Evolutionary conservation across 2,888 invertebrate genomes (phyloP).

Genomic region (Xestia ashworthii): DNA sequence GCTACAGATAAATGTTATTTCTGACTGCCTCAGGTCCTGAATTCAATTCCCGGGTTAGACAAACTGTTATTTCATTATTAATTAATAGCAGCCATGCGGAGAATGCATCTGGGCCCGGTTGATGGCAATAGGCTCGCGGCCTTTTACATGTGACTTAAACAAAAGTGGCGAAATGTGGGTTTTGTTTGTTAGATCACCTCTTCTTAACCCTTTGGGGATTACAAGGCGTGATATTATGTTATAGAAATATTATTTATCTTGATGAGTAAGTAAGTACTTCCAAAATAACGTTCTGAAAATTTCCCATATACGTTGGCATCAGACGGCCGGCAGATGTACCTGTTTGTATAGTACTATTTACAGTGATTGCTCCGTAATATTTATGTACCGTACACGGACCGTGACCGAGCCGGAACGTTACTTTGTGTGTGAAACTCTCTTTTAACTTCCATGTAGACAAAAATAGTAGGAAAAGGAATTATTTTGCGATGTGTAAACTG

Average conservation of each 20-base stretch:
- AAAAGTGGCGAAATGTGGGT: not conserved
- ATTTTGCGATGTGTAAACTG: not conserved
- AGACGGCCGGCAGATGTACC: slow-evolving; percentile 71
- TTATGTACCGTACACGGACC: slow-evolving; percentile 75
- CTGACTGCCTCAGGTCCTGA: not conserved
- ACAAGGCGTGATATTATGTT: not conserved
- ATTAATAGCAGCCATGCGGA: too few species aligned
- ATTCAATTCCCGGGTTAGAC: not conserved
- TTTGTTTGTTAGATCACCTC: not conserved
- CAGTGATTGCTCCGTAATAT: slow-evolving; percentile 83
- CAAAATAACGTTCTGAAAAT: slow-evolving; percentile 66
- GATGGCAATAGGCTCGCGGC: not conserved
- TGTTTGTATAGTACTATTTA: slow-evolving; percentile 78
- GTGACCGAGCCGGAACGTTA: slow-evolving; percentile 65
- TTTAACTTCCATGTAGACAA: slow-evolving; percentile 53
- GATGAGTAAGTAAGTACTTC: not conserved
- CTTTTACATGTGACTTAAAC: too few species aligned
- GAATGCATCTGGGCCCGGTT: not conserved
- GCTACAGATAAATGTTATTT: not conserved
- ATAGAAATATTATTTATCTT: not conserved
- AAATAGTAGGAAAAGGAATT: slow-evolving; percentile 4
- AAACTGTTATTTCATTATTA: not conserved
- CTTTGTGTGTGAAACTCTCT: slow-evolving; percentile 69
- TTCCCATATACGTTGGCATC: slow-evolving; percentile 67
- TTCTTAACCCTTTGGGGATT: too few species aligned